A percentile compares a stretch with the other conserved stretches of the same genome.
These are phyloP conservation scores for Sabatieria punctata DNA, from an alignment of 2,888 invertebrate species.

Conservation along the genomic window DNA sequence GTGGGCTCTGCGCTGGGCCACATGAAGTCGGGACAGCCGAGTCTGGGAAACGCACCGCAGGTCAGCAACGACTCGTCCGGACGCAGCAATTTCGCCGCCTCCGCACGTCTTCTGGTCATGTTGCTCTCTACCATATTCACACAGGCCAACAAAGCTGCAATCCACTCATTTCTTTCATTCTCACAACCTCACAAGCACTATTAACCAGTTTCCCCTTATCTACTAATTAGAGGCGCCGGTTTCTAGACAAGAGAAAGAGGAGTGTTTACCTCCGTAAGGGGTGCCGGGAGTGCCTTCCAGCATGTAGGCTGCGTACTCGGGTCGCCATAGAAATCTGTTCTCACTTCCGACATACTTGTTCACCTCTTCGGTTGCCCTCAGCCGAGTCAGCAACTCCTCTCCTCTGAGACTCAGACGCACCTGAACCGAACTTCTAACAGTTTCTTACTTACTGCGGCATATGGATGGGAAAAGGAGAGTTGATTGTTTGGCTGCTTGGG, in stretches of 20 bases:
- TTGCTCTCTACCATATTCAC: conserved; percentile 96
- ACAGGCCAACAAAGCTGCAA: conserved; percentile 55
- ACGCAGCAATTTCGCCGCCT: conserved; percentile 51
- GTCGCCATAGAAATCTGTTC: conserved; percentile 72
- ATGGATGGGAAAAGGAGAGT: too few relatives aligned
- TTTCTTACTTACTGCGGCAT: too few relatives aligned
- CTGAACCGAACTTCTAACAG: background rate
- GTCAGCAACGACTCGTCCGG: conserved; percentile 16
- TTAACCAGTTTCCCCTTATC: too few relatives aligned
- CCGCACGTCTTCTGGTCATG: conserved; percentile 61
- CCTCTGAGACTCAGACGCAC: background rate
- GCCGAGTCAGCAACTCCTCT: background rate
- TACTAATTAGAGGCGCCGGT: too few relatives aligned
- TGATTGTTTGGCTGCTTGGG: too few relatives aligned
- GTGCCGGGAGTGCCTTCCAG: conserved; percentile 88
- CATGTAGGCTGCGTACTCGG: conserved; percentile 98
- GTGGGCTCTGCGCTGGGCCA: conserved; percentile 49
- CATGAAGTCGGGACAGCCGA: conserved; percentile 76
- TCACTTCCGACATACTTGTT: conserved; percentile 6
- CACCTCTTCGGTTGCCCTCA: conserved; percentile 12
- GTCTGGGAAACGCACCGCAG: conserved; percentile 59
- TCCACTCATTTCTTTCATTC: background rate
- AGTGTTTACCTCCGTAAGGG: conserved; percentile 25
- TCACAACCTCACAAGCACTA: too few relatives aligned
- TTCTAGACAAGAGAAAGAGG: too few relatives aligned